A percentile compares a stretch with the other conserved stretches of the same genome.
phyloP scores from a whole-genome alignment of 2,113 vertebrate species.

The Dipodomys merriami region DNA sequence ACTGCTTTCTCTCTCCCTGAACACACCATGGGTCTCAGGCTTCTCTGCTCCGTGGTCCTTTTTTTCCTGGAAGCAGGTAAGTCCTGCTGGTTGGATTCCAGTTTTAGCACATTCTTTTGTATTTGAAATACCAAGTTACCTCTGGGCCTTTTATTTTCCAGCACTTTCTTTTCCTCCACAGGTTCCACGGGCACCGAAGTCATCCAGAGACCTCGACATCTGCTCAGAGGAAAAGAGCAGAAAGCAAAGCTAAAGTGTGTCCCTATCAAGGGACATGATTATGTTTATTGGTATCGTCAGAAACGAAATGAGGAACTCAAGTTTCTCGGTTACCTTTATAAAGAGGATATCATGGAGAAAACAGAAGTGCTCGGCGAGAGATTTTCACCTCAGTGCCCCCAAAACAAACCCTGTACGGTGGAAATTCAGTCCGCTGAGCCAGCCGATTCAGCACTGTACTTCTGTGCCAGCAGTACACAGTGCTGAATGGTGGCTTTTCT shows the following conservation, averaged over 20 bases:
- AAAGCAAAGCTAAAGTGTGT: conserved; percentile 39
- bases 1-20: not conserved
- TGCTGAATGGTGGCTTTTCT: not conserved
- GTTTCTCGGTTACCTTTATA: conserved; percentile 46
- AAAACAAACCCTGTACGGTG: not conserved
- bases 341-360: fast-evolving
- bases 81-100: not conserved
- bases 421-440: conserved; percentile 1
- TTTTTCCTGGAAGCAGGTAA: conserved; percentile 46
- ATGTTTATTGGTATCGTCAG: conserved; percentile 60
- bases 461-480: conserved; percentile 73
- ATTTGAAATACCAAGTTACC: not conserved
- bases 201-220: conserved; percentile 36
- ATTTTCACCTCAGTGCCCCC: fast-evolving
- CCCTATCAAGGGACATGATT: not conserved
- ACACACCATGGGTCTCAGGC: not conserved
- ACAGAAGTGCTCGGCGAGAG: fast-evolving
- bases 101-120: not conserved
- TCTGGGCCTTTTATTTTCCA: not conserved
- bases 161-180: not conserved
- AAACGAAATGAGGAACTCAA: conserved; percentile 4
- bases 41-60: conserved; percentile 4
- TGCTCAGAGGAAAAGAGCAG: conserved; percentile 51
- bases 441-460: conserved; percentile 12
- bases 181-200: conserved; percentile 7